Conservation (phyloP, 1,140 invertebrate genomes). For the Chironomus striatipennis region DNA sequence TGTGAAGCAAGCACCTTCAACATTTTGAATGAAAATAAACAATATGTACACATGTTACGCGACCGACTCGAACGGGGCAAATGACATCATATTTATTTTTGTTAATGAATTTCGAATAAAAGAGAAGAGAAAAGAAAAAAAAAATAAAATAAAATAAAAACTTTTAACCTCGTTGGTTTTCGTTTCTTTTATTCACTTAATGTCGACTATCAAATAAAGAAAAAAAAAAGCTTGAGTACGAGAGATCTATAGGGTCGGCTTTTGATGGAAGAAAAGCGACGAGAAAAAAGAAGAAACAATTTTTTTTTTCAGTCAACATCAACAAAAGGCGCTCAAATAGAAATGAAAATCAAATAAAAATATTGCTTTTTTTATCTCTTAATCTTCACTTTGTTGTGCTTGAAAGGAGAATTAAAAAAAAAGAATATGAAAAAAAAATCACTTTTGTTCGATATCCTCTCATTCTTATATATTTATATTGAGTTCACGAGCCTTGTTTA, state of each 20-base stretch:
- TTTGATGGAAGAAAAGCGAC: neutral
- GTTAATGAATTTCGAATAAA: conserved; percentile 16
- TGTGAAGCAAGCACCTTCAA: neutral
- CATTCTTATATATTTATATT: conserved; percentile 4
- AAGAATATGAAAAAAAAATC: neutral
- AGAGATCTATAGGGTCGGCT: neutral
- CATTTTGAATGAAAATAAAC: conserved; percentile 19
- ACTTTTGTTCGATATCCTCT: neutral
- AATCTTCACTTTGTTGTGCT: no score
- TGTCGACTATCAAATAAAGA: neutral
- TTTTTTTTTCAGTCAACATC: neutral
- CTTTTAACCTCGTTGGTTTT: conserved; percentile 21
- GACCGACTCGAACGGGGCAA: neutral
- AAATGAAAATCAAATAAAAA: neutral
- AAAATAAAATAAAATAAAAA: no score
- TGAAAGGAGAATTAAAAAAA: no score
- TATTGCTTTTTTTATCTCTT: neutral
- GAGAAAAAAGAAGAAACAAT: neutral
- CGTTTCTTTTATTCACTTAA: neutral
- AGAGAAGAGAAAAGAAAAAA: neutral
- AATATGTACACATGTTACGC: neutral
- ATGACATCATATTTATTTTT: conserved; percentile 20
- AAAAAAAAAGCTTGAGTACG: neutral
- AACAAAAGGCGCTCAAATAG: neutral
- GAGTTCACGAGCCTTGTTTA: conserved; percentile 1